Evolutionary conservation across 2,797 vertebrate genomes (phyloP).

Genomic region (Fundulus diaphanus): DNA sequence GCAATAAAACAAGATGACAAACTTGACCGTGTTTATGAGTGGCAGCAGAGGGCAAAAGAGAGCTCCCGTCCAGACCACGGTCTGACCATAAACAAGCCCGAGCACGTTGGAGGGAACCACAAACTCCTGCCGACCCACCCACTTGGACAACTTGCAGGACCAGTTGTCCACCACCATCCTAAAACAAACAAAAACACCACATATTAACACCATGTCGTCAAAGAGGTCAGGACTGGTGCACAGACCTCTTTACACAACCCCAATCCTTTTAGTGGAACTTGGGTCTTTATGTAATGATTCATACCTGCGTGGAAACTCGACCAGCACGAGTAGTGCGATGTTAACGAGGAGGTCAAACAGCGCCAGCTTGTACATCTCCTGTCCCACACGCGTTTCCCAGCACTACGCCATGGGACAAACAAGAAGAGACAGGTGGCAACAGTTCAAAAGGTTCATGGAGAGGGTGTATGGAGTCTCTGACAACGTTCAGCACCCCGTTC

Average conservation of each 20-base stretch:
- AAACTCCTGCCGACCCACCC: conserved; percentile 87
- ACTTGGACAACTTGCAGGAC: conserved; percentile 75
- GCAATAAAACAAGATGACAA: conserved; percentile 87
- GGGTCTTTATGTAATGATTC: not conserved
- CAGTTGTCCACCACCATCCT: conserved; percentile 86
- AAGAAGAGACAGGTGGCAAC: not conserved
- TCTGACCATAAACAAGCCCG: conserved; percentile 88
- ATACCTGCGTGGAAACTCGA: conserved; percentile 90
- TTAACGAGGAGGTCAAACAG: conserved; percentile 87
- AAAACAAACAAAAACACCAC: conserved; percentile 35
- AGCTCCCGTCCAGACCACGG: conserved; percentile 89
- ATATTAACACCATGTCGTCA: not conserved
- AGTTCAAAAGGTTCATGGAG: not conserved
- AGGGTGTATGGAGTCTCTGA: too few relatives aligned
- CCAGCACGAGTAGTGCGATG: conserved; percentile 77
- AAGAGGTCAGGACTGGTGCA: not conserved
- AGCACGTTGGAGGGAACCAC: conserved; percentile 85
- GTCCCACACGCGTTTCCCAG: conserved; percentile 91
- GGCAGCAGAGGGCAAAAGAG: conserved; percentile 91
- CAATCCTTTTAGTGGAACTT: not conserved
- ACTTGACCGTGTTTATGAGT: conserved; percentile 87
- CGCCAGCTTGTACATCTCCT: conserved; percentile 93
- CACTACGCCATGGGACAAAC: conserved; percentile 77
- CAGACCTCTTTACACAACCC: not conserved
- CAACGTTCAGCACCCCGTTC: not conserved